Conservation (phyloP, 1,140 invertebrate genomes). For the Hermatobates lingyangjiaoensis region DNA sequence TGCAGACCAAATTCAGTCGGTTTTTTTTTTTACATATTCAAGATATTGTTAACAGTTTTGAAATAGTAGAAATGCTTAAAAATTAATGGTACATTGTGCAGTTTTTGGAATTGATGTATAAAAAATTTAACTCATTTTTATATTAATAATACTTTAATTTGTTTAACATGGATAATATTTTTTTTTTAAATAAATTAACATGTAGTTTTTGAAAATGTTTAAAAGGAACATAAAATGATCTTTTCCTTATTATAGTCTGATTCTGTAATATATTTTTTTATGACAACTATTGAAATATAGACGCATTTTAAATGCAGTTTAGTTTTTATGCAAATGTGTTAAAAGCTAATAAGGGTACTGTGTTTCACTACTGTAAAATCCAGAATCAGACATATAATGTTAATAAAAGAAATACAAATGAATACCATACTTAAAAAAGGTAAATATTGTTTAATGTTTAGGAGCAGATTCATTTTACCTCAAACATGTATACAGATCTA, state of each 20-base stretch:
- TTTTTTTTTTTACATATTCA: constrained; percentile 12
- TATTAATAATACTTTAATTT: constrained; percentile 4
- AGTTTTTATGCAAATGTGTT: not conserved
- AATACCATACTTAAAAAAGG: not conserved
- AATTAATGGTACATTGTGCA: too few relatives aligned
- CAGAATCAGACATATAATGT: not conserved
- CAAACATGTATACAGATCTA: constrained; percentile 9
- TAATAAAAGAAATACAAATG: not conserved
- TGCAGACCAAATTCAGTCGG: constrained; percentile 14
- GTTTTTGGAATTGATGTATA: too few relatives aligned
- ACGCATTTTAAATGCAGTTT: constrained; percentile 1
- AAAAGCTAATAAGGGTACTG: not conserved
- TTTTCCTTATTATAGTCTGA: not conserved
- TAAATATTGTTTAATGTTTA: constrained; percentile 3
- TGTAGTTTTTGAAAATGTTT: not conserved
- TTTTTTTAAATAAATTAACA: constrained; percentile 2
- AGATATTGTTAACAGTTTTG: constrained; percentile 11
- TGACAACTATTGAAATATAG: too few relatives aligned
- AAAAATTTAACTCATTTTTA: constrained; percentile 6
- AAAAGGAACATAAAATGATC: not conserved
- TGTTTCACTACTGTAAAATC: not conserved
- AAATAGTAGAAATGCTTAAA: constrained; percentile 11
- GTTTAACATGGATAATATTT: not conserved
- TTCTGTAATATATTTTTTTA: too few relatives aligned
- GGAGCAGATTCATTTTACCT: constrained; percentile 6